A percentile compares a stretch with the other conserved stretches of the same genome.
Evolutionary conservation across 2,888 invertebrate species (phyloP).

Genomic region (Spialia ferax): DNA sequence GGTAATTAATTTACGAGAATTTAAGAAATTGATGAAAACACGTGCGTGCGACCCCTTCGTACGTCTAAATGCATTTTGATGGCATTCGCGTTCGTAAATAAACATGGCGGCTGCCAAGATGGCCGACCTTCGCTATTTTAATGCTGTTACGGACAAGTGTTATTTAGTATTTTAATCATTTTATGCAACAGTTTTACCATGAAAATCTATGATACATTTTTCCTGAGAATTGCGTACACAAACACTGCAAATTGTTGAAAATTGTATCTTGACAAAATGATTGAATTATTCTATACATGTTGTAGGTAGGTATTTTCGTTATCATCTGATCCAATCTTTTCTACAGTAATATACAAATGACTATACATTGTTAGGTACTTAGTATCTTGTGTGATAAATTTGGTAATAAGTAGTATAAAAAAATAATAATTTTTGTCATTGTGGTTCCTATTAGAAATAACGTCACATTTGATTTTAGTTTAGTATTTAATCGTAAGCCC

Average conservation of each 20-base stretch:
- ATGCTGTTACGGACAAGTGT: conserved; percentile 58
- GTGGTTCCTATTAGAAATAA: background rate
- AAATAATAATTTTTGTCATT: too few species aligned
- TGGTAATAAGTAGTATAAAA: too few species aligned
- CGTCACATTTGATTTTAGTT: background rate
- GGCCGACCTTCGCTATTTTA: conserved; percentile 84
- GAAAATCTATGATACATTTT: background rate
- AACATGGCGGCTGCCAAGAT: conserved; percentile 81
- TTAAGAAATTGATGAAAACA: conserved; percentile 55
- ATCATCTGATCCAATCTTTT: too few species aligned
- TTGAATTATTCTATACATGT: too few species aligned
- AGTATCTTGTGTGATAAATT: too few species aligned
- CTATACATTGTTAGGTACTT: too few species aligned
- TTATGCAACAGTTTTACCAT: background rate
- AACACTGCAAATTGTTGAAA: too few species aligned
- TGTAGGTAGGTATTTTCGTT: too few species aligned
- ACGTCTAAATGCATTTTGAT: conserved; percentile 75
- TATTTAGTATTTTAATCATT: conserved; percentile 30
- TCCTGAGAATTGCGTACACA: background rate
- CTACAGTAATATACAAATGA: too few species aligned
- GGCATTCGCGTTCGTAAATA: conserved; percentile 83
- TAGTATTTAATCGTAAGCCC: background rate
- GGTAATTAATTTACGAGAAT: conserved; percentile 1
- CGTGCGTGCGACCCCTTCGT: conserved; percentile 60
- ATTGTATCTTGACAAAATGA: too few species aligned